Evolutionary conservation across 1,140 invertebrate genomes (phyloP), one percentile per base, ranked within the genome.

Genomic region (Odontomachus brunneus): DNA sequence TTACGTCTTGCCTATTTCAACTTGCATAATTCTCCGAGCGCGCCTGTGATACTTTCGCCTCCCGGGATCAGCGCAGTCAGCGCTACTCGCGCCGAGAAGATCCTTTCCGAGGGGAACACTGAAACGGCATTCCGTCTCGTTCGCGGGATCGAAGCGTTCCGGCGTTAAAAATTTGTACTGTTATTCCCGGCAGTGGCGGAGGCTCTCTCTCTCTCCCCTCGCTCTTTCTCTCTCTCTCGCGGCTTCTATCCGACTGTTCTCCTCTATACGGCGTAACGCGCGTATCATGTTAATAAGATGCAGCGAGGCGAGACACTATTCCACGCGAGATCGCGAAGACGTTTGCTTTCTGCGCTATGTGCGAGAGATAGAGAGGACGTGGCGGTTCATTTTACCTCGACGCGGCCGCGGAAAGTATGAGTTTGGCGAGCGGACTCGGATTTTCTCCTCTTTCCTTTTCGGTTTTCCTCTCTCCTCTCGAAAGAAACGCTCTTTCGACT

Each of bases 231-330:
- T 14, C 4, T 14, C 22, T 11, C 11, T 22, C 7, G 22, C 9
- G n/a, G 74, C 62, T 76, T 53, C 24, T 24, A 76, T 66, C 74
- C 48, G 62, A 14, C 33, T 44, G 48, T 76, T 76, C 74, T 53
- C 74, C 29, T 67, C 48, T 76, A 66, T 63, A 19, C 73, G 60
- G 60, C 19, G 74, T 76, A 76, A 67, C 62, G 74, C 62, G 48
- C 74, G 62, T 62, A 76, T 76, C 62, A 76, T 76, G 74, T 66
- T 76, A 76, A 76, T 76, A 76, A 67, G 74, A 76, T 76, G 74
- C 74, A 76, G 74, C 74, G 74, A 76, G 74, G 74, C 74, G 74
- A 76, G 62, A 67, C 74, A 53, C 48, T 76, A 29, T 62, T 76
- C 74, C 48, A 38, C 29, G 62, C 48, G 48, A 76, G 74, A 76